Evolutionary conservation across 2,113 vertebrate species (phyloP), one percentile per base, ranked within the genome.

Genomic region (Ovibos moschatus): DNA sequence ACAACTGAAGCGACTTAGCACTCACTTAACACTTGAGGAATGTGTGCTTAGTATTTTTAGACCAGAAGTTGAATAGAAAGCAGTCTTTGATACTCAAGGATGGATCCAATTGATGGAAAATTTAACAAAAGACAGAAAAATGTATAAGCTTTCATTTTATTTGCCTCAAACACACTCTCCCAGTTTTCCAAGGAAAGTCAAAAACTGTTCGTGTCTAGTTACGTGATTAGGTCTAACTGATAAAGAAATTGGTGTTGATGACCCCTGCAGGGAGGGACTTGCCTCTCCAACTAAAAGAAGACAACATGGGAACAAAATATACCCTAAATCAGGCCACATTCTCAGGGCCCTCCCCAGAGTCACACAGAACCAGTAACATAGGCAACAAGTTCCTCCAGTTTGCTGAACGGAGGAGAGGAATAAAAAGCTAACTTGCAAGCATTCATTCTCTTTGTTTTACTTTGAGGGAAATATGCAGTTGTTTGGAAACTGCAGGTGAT

Each of bases 401-500:
- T 90, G 16, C 23, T 6, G 62, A 96, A 94, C 8, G n/a, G 78
- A 43, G 40, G 50, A n/a, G 21, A 96, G 57, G 87, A 92, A 87
- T 74, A 82, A 36, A 89, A 92, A 94, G 27, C 47, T 95, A 51
- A 43, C 83, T 97, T 98, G 82, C 94, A 96, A 96, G 88, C 40
- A 60, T 81, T 94, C 89, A 74, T 93, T 98, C 95, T 97, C 92
- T 64, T 93, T 97, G 85, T 87, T 97, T 98, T 98, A 74, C 92
- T 2, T 0, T 81, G 60, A 50, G 85, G 57, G 57, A 96, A 98
- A 97, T 82, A 87, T 71, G 12, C 79, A 57, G 81, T 96, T 97
- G 76, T 98, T 98, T 96, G 89, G 97, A 98, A 99, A 98, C 93
- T 97, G 47, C 98, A 99, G 98, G 98, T 98, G 98, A 98, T 91